Evolutionary conservation across 2,113 vertebrate genomes (phyloP), one percentile per base, ranked within the genome.

Genomic region (Serilophus lunatus): DNA sequence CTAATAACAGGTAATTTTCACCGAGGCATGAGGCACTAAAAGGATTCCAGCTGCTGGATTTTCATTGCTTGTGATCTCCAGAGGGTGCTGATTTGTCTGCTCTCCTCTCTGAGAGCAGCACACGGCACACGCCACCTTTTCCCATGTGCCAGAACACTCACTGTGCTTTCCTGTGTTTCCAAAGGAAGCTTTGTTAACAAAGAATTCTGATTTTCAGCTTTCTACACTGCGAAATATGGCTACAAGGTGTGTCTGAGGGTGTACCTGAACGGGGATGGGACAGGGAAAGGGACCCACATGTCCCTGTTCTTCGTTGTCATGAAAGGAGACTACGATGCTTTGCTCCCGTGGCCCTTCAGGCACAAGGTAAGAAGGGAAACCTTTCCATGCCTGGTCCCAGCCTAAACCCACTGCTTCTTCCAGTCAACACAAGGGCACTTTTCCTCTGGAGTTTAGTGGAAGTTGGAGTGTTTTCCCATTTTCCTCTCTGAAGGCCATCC

Each of bases 251-350:
- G 98, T 40, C 96, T 99, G 96, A 97, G 98, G 53, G 95, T 99
- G 35, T 99, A 98, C 85, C 97, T 99, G 94, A 98, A 98, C 0
- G 98, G 98, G 8, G 98, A 99, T 3, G 98, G 98, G 22, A 92
- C 96, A 0, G 98, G 98, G 22, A 98, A 97, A 42, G 98, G 98
- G 20, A 98, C 98, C 6, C 98, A 99, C 64, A 51, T 99, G 93
- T 99, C 98, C 3, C 97, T 99, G 42, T 99, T 99, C 96, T 98
- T 99, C 5, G 98, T 99, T 16, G 97, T 99, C 65, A 99, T 99
- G 98, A 98, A 93, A 75, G 98, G 98, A 40, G 98, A 98, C 22
- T 98, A 99, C 1, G 98, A 99, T 2, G 97, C 98, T 10, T 78
- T 99, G 86, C 97, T 99, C 17, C 95, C 97, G 0, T 99, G 98